Evolutionary conservation across 2,797 vertebrate genomes (phyloP), one percentile per base, ranked within the genome.

Genomic region (Girardinus metallicus): DNA sequence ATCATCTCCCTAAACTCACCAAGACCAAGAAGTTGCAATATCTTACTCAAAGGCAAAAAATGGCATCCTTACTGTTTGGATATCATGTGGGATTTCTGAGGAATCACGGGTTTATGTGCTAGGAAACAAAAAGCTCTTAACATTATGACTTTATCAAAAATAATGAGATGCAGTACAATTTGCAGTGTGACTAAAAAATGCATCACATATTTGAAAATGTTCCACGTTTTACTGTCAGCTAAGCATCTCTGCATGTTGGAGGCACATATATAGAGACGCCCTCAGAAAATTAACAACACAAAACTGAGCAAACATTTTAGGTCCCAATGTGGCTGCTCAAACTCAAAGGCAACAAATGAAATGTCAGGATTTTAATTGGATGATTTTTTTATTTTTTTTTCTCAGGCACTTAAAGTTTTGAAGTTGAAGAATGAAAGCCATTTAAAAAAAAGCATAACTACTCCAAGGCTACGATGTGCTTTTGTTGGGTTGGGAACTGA

Each of bases 401-500:
- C 34, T 36, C 18, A 66, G 62, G 8, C 34, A 39, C 31, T 49
- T 72, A 15, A 46, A 73, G 71, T 34, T 49, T 73, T 18, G 29
- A 49, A 68, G 51, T 73, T 34, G 62, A 34, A 47, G 47, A 12
- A 36, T 55, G 21, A 73, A 39, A 75, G 62, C 62, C 34, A 66
- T 9, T 11, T 9, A 0, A 9, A 36, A 34, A 21, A 64, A 23
- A 16, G 5, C 57, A 66, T 36, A 23, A 18, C 4, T 68, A 68
- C 31, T 39, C 8, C 21, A 41, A 68, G 21, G 4, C 1, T 41
- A 43, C 23, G 0, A 73, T 31, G 29, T 1, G 4, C 43, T 39
- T 75, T 41, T 68, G 62, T 78, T 26, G 60, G 79, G 44, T 80
- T 60, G 71, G 72, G 46, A 77, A 71, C 77, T 15, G 23, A 39